These are phyloP conservation scores for Falco rusticolus DNA, from an alignment of 2,797 vertebrate species.

Conservation along the genomic window DNA sequence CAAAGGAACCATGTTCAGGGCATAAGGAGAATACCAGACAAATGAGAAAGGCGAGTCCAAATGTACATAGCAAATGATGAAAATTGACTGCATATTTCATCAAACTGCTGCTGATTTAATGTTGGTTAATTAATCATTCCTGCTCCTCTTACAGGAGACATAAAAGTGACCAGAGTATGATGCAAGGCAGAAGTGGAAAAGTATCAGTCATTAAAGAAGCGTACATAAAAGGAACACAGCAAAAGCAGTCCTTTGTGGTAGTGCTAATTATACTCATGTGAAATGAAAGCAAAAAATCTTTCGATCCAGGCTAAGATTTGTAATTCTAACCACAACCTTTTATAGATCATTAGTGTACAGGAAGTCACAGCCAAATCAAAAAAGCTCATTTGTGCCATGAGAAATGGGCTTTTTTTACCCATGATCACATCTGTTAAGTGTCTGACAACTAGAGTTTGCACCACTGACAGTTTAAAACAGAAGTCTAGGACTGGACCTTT, in stretches of 20 bases:
- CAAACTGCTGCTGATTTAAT: constrained; percentile 55
- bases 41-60: constrained; percentile 43
- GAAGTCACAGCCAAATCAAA: constrained; percentile 48
- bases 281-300: constrained; percentile 48
- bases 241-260: constrained; percentile 44
- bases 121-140: constrained; percentile 61
- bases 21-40: constrained; percentile 39
- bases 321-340: constrained; percentile 57
- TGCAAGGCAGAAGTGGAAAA: constrained; percentile 34
- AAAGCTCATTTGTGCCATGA: background rate
- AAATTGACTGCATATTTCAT: constrained; percentile 63
- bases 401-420: background rate
- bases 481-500: background rate
- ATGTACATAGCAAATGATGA: constrained; percentile 44
- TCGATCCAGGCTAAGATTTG: constrained; percentile 22
- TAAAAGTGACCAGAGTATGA: constrained; percentile 45
- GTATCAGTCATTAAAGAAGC: constrained; percentile 42
- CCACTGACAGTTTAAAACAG: background rate
- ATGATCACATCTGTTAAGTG: background rate
- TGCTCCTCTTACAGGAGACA: constrained; percentile 15
- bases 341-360: constrained; percentile 35
- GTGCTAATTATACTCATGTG: constrained; percentile 36
- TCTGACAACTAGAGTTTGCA: background rate
- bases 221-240: constrained; percentile 23
- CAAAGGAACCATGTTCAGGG: constrained; percentile 16